Base-by-base conservation (phyloP, 1,140 invertebrate species). In the Heliconius nattereri region DNA sequence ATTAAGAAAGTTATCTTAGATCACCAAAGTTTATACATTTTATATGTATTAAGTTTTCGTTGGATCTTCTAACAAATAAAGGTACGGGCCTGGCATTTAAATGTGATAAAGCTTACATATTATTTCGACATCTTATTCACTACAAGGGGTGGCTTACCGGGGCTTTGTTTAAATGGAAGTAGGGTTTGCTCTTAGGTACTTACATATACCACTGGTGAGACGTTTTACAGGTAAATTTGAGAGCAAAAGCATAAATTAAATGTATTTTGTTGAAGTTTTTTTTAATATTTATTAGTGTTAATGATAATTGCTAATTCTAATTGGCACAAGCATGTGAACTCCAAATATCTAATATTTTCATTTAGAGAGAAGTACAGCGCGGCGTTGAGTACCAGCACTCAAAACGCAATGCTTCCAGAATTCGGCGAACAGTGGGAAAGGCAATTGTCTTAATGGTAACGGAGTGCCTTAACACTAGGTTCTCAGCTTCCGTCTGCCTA, bases 61-160 rank as follows among this genome's bases (percentile, higher is more conserved):
- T 66, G 60, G 0, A 66, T 66, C 60, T 66, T 66, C 60, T 29
- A 29, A 66, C 60, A 66, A 66, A 66, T 23, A 66, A 66, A 66
- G 60, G 13, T 29, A 66, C 60, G 60, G 45, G 75, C 32, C 76
- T 77, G 45, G 75, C 75, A 77, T 80, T 57, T 45, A 52, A 76
- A 73, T 66, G 60, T 66, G 60, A 66, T 81, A 77, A 81, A 81
- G 72, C 54, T 23, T 40, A 45, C 54, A 45, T 54, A 73, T 74
- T 78, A 78, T 81, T 76, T 81, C 76, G 57, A 81, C 72, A 74
- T 81, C 80, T 81, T 75, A 81, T 81, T 81, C 80, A 78, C 78
- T 71, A 52, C 40, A 37, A 40, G 66, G 73, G 52, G 60, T 52
- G 73, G 60, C 70, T 79, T 76, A 81, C 45, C 20, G 29, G 54